Base-by-base conservation (phyloP, 2,888 invertebrate genomes). In the Epicampocera succincta region DNA sequence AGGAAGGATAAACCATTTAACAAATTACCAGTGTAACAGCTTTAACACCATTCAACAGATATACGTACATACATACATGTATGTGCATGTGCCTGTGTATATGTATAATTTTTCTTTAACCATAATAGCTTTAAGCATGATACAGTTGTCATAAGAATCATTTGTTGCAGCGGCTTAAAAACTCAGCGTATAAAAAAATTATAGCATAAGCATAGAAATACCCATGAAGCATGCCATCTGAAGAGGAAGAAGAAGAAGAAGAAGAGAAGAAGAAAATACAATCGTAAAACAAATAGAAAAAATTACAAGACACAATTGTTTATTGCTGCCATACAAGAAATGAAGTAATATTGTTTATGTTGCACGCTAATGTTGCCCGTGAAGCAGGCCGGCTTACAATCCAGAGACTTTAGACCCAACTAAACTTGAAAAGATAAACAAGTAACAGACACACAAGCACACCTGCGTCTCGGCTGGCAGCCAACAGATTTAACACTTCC, bases 91-190 rank as follows among this genome's bases (percentile, higher is more conserved):
- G n/a, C n/a, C n/a, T n/a, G n/a, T n/a, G n/a, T n/a, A n/a, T n/a
- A n/a, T n/a, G n/a, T n/a, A n/a, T n/a, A n/a, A n/a, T n/a, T n/a
- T 38, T 19, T 54, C 21, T 40, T 54, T 13, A 40, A 1, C 25
- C 54, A 38, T 72, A 68, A 77, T 52, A 44, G 56, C 69, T 15
- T 50, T 33, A 44, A 71, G 69, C 74, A 58, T 60, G 71, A 71
- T 75, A 75, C 75, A 69, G 80, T 75, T 80, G 75, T 80, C 80
- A 75, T 66, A 80, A 80, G 52, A 46, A 60, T 38, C 38, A 58
- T 44, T 52, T 60, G 66, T 72, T 72, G 58, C 44, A 60, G 1
- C 29, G 61, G 12, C 44, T 58, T 17, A 56, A 33, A 33, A 40
- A 29, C 3, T 33, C 33, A 17, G 13, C 33, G 8, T 3, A 33